Evolutionary conservation across 2,888 invertebrate genomes (phyloP).

Genomic region (Cerceris ruficornis): DNA sequence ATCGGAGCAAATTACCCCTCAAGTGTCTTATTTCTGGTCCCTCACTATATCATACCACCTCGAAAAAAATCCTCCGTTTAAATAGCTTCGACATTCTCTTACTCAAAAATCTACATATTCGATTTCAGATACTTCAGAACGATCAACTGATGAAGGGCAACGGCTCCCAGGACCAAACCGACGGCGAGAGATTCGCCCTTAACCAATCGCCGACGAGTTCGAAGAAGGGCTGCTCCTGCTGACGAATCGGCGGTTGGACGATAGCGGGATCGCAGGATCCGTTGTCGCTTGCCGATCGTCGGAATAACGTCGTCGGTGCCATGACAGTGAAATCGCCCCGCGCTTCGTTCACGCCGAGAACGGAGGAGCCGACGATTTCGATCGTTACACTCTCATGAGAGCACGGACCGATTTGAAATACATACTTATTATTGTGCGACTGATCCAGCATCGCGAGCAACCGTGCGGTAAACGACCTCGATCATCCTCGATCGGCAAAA

Average conservation of each 20-base stretch:
- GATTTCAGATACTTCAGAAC: constrained; percentile 88
- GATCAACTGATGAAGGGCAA: constrained; percentile 89
- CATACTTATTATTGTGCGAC: too few species aligned
- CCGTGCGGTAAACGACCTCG: too few species aligned
- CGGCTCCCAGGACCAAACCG: constrained; percentile 84
- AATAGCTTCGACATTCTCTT: too few species aligned
- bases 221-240: constrained; percentile 85
- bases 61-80: too few species aligned
- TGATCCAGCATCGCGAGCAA: too few species aligned
- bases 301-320: constrained; percentile 37
- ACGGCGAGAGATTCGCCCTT: constrained; percentile 87
- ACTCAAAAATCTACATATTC: neutral
- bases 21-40: too few species aligned
- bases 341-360: neutral
- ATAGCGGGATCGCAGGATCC: constrained; percentile 35
- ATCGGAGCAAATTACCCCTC: too few species aligned
- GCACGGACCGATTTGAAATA: neutral
- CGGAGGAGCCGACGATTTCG: neutral
- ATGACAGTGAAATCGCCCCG: constrained; percentile 28
- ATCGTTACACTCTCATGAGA: neutral
- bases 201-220: constrained; percentile 83
- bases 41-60: too few species aligned
- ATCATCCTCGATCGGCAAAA: too few species aligned
- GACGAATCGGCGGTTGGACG: constrained; percentile 78
- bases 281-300: constrained; percentile 38